These are phyloP conservation scores for Diadegma fenestrale DNA, from an alignment of 2,888 invertebrate genomes.

Conservation along the genomic window DNA sequence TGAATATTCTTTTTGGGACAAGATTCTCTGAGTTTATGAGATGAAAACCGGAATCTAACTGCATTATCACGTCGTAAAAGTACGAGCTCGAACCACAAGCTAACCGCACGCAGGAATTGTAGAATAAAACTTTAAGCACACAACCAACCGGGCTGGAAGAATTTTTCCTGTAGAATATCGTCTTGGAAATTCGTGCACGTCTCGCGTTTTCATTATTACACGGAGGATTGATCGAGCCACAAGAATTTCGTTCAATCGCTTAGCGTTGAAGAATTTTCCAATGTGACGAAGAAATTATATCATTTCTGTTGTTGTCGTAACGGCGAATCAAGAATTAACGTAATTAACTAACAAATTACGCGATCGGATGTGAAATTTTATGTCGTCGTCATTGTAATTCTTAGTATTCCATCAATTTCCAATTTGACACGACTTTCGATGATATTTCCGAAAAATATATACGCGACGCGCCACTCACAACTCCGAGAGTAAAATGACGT, in stretches of 20 bases:
- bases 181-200: constrained; percentile 39
- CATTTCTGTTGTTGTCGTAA: neutral
- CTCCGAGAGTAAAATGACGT: constrained; percentile 27
- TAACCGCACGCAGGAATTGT: constrained; percentile 18
- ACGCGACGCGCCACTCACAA: constrained; percentile 13
- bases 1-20: neutral
- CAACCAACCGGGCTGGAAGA: constrained; percentile 15
- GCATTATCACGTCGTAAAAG: constrained; percentile 16
- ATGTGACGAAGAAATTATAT: neutral
- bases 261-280: neutral
- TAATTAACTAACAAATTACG: neutral
- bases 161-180: constrained; percentile 43
- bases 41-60: constrained; percentile 3
- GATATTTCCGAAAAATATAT: neutral
- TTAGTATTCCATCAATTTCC: neutral
- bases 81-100: constrained; percentile 9
- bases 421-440: neutral
- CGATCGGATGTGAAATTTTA: neutral
- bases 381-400: neutral
- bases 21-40: neutral
- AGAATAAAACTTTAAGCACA: constrained; percentile 20
- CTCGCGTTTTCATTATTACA: constrained; percentile 57
- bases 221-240: constrained; percentile 18
- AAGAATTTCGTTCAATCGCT: neutral
- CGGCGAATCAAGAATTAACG: neutral